Percentiles rank a stretch among this genome's conserved stretches.
Evolutionary conservation across 2,113 vertebrate genomes (phyloP).

Genomic region (Gila orcuttii): DNA sequence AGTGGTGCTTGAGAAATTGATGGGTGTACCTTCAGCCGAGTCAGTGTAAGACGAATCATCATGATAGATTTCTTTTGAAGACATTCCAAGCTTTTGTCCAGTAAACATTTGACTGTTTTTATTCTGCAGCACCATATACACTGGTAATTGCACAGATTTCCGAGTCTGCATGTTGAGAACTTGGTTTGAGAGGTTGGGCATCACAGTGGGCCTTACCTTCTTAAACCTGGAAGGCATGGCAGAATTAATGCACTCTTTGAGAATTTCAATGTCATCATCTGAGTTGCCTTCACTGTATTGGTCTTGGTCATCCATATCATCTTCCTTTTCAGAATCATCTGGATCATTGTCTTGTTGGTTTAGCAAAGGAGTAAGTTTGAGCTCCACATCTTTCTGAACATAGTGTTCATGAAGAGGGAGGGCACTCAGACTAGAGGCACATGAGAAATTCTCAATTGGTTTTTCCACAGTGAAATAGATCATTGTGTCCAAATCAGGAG

Average conservation of each 20-base stretch:
- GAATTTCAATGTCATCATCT: constrained; percentile 90
- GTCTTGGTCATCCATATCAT: constrained; percentile 79
- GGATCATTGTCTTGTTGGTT: constrained; percentile 80
- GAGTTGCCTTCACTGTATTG: constrained; percentile 79
- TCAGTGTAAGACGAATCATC: constrained; percentile 90
- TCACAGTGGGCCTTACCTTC: constrained; percentile 84
- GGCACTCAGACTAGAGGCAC: constrained; percentile 95
- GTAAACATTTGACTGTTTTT: constrained; percentile 73
- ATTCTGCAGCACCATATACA: constrained; percentile 93
- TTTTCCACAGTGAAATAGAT: constrained; percentile 98
- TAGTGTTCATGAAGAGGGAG: constrained; percentile 95
- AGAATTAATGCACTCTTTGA: constrained; percentile 94
- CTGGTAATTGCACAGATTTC: constrained; percentile 82
- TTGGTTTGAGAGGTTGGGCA: constrained; percentile 79
- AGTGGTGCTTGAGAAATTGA: constrained; percentile 90
- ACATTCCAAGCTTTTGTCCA: constrained; percentile 73
- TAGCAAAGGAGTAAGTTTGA: constrained; percentile 88
- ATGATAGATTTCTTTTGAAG: constrained; percentile 75
- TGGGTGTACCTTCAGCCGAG: constrained; percentile 88
- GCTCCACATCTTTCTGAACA: constrained; percentile 94
- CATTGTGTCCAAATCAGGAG: constrained; percentile 91
- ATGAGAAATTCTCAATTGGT: constrained; percentile 96
- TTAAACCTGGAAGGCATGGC: constrained; percentile 93
- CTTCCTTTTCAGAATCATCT: constrained; percentile 73
- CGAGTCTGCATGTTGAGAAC: constrained; percentile 79